Percentiles rank a stretch among this genome's conserved stretches.
Conservation (phyloP, 1,140 invertebrate genomes). For the Halictus rubicundus region DNA sequence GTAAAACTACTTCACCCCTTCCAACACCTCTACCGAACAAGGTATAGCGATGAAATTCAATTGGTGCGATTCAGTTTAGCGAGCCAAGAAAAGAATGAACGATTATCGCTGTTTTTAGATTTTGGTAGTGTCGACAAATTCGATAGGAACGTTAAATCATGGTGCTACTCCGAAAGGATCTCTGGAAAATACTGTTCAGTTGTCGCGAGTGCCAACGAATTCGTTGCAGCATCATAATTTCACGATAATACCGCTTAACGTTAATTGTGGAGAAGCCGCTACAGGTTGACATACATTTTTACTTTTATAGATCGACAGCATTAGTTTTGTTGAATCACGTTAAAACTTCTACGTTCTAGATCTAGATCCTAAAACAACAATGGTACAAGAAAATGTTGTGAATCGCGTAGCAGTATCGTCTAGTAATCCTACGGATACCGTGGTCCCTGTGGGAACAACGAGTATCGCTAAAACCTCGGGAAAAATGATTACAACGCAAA, state of each 20-base stretch:
- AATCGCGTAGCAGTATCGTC: constrained; percentile 48
- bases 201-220: constrained; percentile 43
- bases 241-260: constrained; percentile 56
- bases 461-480: constrained; percentile 56
- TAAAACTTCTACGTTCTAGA: constrained; percentile 1
- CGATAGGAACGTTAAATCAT: constrained; percentile 47
- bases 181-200: constrained; percentile 45
- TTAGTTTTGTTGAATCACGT: background rate
- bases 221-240: constrained; percentile 53
- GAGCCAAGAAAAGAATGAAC: background rate
- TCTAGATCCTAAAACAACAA: constrained; percentile 28
- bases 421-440: constrained; percentile 48
- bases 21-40: constrained; percentile 55
- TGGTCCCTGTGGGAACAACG: constrained; percentile 53
- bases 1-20: constrained; percentile 52
- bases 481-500: constrained; percentile 33
- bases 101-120: constrained; percentile 45
- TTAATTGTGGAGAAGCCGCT: constrained; percentile 32
- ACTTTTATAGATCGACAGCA: constrained; percentile 8
- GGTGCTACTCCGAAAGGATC: constrained; percentile 30
- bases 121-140: constrained; percentile 57
- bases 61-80: too few species aligned
- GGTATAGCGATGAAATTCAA: constrained; percentile 40
- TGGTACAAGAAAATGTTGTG: constrained; percentile 32
- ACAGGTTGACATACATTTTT: constrained; percentile 59